Evolutionary conservation across 2,797 vertebrate genomes (phyloP).

Genomic region (Sebastolobus alascanus): DNA sequence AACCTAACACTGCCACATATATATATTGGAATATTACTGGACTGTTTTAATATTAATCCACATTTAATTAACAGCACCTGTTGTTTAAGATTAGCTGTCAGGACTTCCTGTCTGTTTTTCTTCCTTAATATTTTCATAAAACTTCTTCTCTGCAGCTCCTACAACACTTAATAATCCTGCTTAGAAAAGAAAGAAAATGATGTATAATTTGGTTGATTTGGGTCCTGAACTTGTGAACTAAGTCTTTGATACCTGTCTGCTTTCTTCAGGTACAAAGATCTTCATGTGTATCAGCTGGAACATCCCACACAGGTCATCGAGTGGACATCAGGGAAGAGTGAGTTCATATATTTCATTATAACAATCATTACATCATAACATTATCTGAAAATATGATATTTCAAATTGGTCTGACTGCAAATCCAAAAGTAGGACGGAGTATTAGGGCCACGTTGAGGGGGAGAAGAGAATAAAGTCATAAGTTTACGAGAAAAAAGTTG

Average conservation of each 20-base stretch:
- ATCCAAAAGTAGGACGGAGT: background rate
- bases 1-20: background rate
- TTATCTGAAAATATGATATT: background rate
- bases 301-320: constrained; percentile 90
- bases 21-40: background rate
- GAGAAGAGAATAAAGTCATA: too few relatives aligned
- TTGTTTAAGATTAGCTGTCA: too few relatives aligned
- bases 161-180: background rate
- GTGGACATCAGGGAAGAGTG: constrained; percentile 90
- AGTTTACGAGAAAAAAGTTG: too few relatives aligned
- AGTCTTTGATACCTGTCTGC: background rate
- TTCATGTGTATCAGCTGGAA: constrained; percentile 93
- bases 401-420: background rate
- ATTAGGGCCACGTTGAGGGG: too few relatives aligned
- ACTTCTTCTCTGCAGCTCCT: background rate
- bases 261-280: constrained; percentile 87
- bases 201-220: background rate
- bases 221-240: background rate
- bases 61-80: background rate
- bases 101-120: background rate
- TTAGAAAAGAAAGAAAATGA: background rate
- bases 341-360: constrained; percentile 25
- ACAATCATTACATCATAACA: background rate
- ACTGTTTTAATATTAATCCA: background rate
- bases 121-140: background rate